Base-by-base conservation (phyloP, 2,888 invertebrate genomes). In the Harmothoe impar region DNA sequence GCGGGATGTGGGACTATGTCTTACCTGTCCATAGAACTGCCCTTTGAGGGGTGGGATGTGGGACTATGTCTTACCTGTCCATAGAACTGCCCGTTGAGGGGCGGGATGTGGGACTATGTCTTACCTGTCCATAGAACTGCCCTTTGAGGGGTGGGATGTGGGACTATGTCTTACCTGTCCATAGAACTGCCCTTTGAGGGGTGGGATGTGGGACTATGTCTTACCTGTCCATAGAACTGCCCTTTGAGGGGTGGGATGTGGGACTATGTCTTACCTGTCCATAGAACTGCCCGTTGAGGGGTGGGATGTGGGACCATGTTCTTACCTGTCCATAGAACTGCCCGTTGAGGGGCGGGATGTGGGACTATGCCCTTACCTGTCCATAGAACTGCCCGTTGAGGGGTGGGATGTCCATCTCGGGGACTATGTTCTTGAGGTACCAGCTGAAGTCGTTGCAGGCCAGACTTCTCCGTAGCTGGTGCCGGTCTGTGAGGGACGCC, bases 371-470 rank as follows among this genome's bases (percentile, higher is more conserved):
- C 5, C 78, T 10, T 51, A 91, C 91, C 91, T 91, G 90, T 52
- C 91, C 91, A 81, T 72, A 91, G 51, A 90, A 89, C 29, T 54
- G 68, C 17, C 85, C 90, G 35, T 91, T 81, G 31, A 56, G 51
- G 15, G 90, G 90, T 17, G 91, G 91, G 10, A 91, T 54, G 52
- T 91, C 81, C 81, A 91, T 85, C 52, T 91, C 90, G 17, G 90
- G 90, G 5, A 89, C 51, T 33, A 91, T 78, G 52, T 91, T 68
- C 23, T 31, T 56, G 25, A 91, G 89, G 56, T 91, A 91, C 91
- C 91, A 91, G 25, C 12, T 23, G 81, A 91, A 91, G 89, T 90
- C 68, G 17, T 91, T 56, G 43, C 91, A 91, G n/a, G 68, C n/a
- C 29, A 91, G 56, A 17, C 52, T 25, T 17, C 56, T 85, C 20